These are phyloP conservation scores for Acanthurus tractus DNA, from an alignment of 2,797 vertebrate genomes.

Conservation along the genomic window DNA sequence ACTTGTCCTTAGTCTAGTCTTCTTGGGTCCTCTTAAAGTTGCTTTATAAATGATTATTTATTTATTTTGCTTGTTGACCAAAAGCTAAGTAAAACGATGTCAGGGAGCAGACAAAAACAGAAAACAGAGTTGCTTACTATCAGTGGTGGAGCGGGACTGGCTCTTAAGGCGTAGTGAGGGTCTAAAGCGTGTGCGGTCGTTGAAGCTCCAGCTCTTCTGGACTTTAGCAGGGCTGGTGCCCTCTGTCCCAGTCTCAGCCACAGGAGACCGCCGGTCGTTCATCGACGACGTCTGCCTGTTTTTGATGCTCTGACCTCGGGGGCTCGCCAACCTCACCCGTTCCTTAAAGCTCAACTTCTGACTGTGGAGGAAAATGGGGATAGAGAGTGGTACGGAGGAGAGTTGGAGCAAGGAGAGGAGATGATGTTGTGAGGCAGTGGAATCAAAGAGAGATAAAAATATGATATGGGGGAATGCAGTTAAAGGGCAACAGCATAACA, in stretches of 20 bases:
- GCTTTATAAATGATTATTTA: too few species aligned
- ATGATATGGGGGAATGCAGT: conserved; percentile 7
- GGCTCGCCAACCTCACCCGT: conserved; percentile 95
- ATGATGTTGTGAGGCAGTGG: too few species aligned
- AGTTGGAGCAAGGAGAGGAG: conserved; percentile 13
- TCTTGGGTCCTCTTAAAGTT: too few species aligned
- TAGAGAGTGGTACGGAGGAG: neutral
- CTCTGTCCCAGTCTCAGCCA: conserved; percentile 88
- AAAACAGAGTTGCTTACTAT: conserved; percentile 83
- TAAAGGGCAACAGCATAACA: neutral
- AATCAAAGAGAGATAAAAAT: neutral
- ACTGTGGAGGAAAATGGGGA: conserved; percentile 79
- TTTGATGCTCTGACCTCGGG: conserved; percentile 95
- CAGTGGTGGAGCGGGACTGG: conserved; percentile 91
- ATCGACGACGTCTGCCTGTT: conserved; percentile 90
- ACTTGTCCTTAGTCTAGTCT: too few species aligned
- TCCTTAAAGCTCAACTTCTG: conserved; percentile 98
- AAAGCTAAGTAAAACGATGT: neutral
- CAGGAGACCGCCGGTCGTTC: conserved; percentile 92
- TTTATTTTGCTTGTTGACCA: neutral
- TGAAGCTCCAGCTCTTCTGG: conserved; percentile 99
- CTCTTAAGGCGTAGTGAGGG: conserved; percentile 95
- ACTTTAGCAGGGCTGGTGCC: conserved; percentile 94
- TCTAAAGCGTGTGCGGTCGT: conserved; percentile 95
- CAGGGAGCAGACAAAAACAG: neutral